These are phyloP conservation scores for Camelus bactrianus DNA, from an alignment of 2,113 vertebrate species.

Conservation along the genomic window DNA sequence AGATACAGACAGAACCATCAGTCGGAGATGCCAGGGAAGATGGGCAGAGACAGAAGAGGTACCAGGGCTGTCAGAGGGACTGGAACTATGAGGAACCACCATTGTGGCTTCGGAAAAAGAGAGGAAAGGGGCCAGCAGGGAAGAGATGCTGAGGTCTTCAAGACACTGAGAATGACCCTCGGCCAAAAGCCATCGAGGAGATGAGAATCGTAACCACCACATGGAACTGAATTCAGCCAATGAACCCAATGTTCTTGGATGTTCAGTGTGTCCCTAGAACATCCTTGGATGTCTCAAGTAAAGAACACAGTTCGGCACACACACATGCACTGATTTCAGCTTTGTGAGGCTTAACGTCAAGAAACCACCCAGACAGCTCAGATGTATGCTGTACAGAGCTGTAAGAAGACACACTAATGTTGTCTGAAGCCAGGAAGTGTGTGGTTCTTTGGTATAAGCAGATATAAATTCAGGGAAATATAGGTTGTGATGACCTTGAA, in stretches of 20 bases:
- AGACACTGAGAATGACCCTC: neutral
- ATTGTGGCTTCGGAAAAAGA: neutral
- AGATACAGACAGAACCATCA: fast-evolving
- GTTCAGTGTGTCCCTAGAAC: too few species aligned
- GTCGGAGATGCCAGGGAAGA: neutral
- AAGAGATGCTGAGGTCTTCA: neutral
- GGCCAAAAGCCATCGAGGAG: neutral
- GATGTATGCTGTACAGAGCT: neutral
- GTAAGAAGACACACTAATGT: too few species aligned
- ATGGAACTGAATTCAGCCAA: neutral
- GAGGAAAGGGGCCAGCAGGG: neutral
- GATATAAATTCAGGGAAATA: neutral
- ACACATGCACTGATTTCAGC: neutral
- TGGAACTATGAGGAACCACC: neutral
- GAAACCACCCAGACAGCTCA: neutral
- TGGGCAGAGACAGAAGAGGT: neutral
- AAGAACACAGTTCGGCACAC: neutral
- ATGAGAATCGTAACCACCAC: too few species aligned
- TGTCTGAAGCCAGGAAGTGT: neutral
- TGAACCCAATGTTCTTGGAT: neutral
- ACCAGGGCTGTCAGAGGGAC: neutral
- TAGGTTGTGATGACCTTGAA: neutral
- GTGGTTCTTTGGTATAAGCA: neutral
- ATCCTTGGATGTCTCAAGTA: neutral
- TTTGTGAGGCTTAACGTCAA: too few species aligned